Conservation (phyloP, 1,140 invertebrate species). For the Neodiprion virginianus region DNA sequence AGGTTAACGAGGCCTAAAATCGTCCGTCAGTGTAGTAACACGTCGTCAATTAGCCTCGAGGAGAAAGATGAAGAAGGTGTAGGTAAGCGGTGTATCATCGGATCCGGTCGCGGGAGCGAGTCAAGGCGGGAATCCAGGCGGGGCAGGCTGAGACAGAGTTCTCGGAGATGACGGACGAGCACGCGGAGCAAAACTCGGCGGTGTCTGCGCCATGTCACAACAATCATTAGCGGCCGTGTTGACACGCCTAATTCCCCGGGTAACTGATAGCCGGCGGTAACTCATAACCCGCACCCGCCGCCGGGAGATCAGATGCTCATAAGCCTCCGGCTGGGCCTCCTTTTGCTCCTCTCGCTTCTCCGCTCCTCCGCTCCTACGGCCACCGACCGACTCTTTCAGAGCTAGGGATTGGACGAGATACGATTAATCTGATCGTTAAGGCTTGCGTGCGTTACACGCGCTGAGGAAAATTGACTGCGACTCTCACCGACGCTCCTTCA, state of each 20-base stretch:
- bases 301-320: not conserved
- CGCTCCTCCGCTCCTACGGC: constrained; percentile 32
- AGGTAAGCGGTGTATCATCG: no score
- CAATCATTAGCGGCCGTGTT: constrained; percentile 26
- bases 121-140: not conserved
- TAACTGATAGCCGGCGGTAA: constrained; percentile 28
- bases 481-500: no score
- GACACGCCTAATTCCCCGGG: constrained; percentile 29
- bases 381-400: not conserved
- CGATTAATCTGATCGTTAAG: no score
- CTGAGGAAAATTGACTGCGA: no score
- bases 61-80: no score
- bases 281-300: constrained; percentile 24
- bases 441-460: no score
- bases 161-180: no score
- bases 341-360: constrained; percentile 5
- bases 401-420: not conserved
- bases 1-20: no score
- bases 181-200: no score
- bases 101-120: not conserved
- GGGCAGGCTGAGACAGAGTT: not conserved
- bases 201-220: constrained; percentile 20
- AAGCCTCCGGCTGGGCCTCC: not conserved
- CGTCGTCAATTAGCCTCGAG: no score
- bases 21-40: no score